Base-by-base conservation (phyloP, 2,888 invertebrate species). In the Serripes groenlandicus region DNA sequence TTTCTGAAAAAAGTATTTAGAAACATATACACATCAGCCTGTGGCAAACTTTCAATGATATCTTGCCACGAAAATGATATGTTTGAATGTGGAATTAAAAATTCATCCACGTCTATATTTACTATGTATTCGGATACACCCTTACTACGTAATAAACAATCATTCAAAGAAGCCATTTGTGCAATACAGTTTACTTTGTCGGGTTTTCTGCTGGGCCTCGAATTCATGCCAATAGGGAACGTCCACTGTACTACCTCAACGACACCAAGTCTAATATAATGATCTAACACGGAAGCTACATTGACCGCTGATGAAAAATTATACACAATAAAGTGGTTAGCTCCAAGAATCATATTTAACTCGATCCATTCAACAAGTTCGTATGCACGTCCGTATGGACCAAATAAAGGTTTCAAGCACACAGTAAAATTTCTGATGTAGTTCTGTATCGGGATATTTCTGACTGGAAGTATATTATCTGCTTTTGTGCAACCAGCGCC, bases 281-380 rank as follows among this genome's bases (percentile, higher is more conserved):
- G 86, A 18, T 86, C 37, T 58, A 92, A 79, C 11, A 92, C 91
- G 58, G 82, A 69, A 21, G 87, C 86, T 30, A 90, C 86, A 73
- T 92, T 92, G 30, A 58, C 26, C 0, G 89, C 85, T 21, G 88
- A 87, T 28, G 90, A 89, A 77, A 89, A 85, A 69, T 90, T 88
- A 84, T 94, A 94, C 75, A 94, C 91, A 30, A 90, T 82, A 74
- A 94, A 88, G 56, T 89, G 87, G 3, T 90, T 82, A 1, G 92
- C 94, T 5, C 94, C 94, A 15, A 94, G 87, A 30, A 93, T 62
- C 26, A 89, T 81, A 74, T 92, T 92, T 49, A 93, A 66, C 81
- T 94, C 94, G 4, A 94, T 88, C 90, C 92, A 93, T 81, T 93
- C 92, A 3, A 94, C 90, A 28, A 94, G 83, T 71, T 91, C 91